A percentile compares a stretch with the other conserved stretches of the same genome.
These are phyloP conservation scores for Drosophila peninsularis DNA, from an alignment of 2,888 invertebrate genomes.

Conservation along the genomic window DNA sequence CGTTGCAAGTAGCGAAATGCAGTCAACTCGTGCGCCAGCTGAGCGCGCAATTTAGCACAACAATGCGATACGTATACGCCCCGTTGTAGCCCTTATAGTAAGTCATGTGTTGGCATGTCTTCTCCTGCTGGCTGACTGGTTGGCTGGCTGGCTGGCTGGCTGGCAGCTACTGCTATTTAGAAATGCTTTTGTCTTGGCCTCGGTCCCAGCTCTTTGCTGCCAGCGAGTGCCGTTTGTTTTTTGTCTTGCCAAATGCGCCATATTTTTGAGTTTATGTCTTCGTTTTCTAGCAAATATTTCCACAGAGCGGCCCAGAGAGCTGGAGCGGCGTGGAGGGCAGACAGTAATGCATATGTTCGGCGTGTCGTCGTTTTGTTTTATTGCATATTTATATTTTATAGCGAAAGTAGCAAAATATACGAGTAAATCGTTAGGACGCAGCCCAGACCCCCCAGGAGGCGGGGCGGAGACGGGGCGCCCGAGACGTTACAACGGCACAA, in stretches of 20 bases:
- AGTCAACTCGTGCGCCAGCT: constrained; percentile 80
- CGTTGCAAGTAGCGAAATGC: constrained; percentile 74
- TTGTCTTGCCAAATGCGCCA: constrained; percentile 78
- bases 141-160: constrained; percentile 14
- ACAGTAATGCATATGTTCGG: constrained; percentile 73
- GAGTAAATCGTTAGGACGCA: constrained; percentile 73
- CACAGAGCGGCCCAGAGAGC: constrained; percentile 7
- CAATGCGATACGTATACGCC: constrained; percentile 79
- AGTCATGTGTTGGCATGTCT: constrained; percentile 53
- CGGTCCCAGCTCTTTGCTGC: constrained; percentile 17
- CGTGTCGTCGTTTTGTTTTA: constrained; percentile 81
- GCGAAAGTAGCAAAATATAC: constrained; percentile 79
- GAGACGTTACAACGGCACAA: constrained; percentile 28
- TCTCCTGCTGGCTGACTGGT: constrained; percentile 15
- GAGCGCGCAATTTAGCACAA: constrained; percentile 81
- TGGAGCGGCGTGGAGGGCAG: constrained; percentile 8
- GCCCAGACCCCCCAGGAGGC: constrained; percentile 14
- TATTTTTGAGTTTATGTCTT: constrained; percentile 79
- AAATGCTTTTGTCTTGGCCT: constrained; percentile 76
- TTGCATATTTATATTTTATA: constrained; percentile 82
- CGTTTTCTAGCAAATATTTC: constrained; percentile 76
- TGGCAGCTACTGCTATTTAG: constrained; percentile 71
- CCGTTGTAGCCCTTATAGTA: constrained; percentile 48
- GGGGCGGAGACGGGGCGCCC: neutral
- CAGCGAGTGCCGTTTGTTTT: constrained; percentile 35